These are phyloP conservation scores for Pseudachorutes palmiensis DNA, from an alignment of 1,140 invertebrate genomes.

Conservation along the genomic window DNA sequence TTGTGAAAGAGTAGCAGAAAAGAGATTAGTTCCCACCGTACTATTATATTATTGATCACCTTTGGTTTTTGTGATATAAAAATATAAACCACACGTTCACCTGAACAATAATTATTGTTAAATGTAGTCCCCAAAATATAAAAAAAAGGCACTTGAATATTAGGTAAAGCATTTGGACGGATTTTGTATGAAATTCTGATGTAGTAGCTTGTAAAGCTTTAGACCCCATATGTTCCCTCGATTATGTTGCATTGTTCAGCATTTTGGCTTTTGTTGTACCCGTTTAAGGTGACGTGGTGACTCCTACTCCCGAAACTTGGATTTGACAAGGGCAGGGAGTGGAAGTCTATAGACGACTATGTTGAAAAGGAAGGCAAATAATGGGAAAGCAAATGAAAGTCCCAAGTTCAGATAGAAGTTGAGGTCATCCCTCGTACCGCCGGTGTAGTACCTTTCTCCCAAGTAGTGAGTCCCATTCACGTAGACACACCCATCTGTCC, in stretches of 20 bases:
- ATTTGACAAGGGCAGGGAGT: slow-evolving; percentile 72
- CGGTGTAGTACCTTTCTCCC: slow-evolving; percentile 57
- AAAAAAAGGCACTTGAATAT: not conserved
- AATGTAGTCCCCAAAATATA: not conserved
- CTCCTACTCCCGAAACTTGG: slow-evolving; percentile 76
- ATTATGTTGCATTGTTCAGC: not conserved
- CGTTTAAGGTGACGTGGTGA: too few species aligned
- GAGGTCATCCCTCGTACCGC: slow-evolving; percentile 44
- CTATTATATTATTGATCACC: not conserved
- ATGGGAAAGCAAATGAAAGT: slow-evolving; percentile 71
- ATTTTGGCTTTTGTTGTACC: too few species aligned
- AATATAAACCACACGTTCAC: not conserved
- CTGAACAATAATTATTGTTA: not conserved
- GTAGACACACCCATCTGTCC: slow-evolving; percentile 56
- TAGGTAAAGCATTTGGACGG: too few species aligned
- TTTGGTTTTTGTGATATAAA: not conserved
- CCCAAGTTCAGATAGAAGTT: slow-evolving; percentile 67
- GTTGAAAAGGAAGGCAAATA: slow-evolving; percentile 70
- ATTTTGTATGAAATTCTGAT: not conserved
- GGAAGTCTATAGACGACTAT: slow-evolving; percentile 76
- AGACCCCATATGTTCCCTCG: not conserved
- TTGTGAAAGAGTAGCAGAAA: not conserved
- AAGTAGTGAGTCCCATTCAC: slow-evolving; percentile 62
- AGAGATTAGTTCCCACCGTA: not conserved
- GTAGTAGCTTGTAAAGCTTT: not conserved